Evolutionary conservation across 2,797 vertebrate species (phyloP), one percentile per base, ranked within the genome.

Genomic region (Acrossocheilus fasciatus): DNA sequence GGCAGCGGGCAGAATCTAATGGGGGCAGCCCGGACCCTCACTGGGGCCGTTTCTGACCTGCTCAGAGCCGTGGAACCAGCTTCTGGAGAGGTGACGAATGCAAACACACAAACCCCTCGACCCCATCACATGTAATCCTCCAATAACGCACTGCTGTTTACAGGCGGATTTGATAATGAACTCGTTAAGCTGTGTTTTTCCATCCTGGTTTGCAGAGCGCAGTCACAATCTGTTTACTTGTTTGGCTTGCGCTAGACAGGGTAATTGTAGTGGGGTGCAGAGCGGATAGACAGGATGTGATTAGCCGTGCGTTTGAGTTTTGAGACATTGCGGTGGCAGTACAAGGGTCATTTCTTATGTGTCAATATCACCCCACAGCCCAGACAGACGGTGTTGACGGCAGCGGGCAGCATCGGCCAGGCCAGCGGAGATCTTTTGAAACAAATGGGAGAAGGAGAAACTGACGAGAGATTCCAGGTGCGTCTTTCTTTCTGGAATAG

Each of bases 381-480:
- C 89, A 97, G 98, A 84, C 98, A 99, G 96, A 99, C 98, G 0
- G 98, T 99, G 91, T 91, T 99, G 94, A 99, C 97, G 1, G 98
- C 98, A 52, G 98, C 98, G 70, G 98, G 98, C 89, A 99, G 97
- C 92, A 99, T 99, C 34, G 98, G 98, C 23, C 98, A 99, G 92
- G 98, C 98, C 90, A 99, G 98, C 0, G 98, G 98, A 79, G 98
- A 99, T 90, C 96, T 99, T 23, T 96, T 99, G 86, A 96, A 97
- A 84, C 98, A 99, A 89, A 99, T 99, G 36, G 98, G 98, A 89
- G 98, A 99, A 93, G 98, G 96, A 78, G 98, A 99, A 95, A 98
- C 98, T 0, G 98, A 99, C 82, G 98, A 99, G 92, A 96, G 98
- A 87, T 99, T 99, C 94, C 98, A 99, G 96, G 98, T 99, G 88